Base-by-base conservation (phyloP, 2,888 invertebrate genomes). In the Adela reaumurella region DNA sequence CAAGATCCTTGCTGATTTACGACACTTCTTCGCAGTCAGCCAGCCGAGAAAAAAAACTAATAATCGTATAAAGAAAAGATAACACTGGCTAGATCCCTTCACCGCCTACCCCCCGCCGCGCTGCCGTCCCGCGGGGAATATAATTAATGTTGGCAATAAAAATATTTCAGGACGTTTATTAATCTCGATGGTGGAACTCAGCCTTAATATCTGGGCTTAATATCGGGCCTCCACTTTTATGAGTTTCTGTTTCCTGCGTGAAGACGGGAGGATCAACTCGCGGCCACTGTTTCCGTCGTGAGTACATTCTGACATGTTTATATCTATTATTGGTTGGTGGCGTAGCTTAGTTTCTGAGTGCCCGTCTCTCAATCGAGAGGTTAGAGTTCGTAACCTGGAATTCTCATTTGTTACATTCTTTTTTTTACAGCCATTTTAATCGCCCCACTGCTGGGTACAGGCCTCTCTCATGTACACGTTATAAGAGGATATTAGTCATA, bases 61-160 rank as follows among this genome's bases (percentile, higher is more conserved):
- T 43, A 43, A 43, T 43, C 19, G 43, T 43, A 43, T 43, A 43
- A 17, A 43, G 43, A 43, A 43, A 43, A 43, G 43, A 43, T 43
- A 43, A 14, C 43, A 43, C 43, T 43, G 17, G 17, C n/a, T n/a
- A 43, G 17, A 3, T 43, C 43, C 6, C 19, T 5, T 43, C 19
- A 35, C 14, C 35, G 35, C 35, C 8, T 14, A 8, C 11, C 35
- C 35, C 14, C 35, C 35, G 35, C 35, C 35, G 35, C 35, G 8
- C 14, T 3, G 35, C n/a, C 35, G 14, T 14, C 35, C 35, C 35
- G 43, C 10, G 43, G 43, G n/a, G 43, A 43, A 43, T 17, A 43
- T 43, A 43, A 43, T 43, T 43, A 43, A 43, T 43, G 43, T 43
- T n/a, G 16, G 43, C n/a, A 43, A 43, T 43, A 43, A 43, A 43